Base-by-base conservation (phyloP, 30 jellyfish, hydroid and myxozoan species). In the Chironex yamaguchii region DNA sequence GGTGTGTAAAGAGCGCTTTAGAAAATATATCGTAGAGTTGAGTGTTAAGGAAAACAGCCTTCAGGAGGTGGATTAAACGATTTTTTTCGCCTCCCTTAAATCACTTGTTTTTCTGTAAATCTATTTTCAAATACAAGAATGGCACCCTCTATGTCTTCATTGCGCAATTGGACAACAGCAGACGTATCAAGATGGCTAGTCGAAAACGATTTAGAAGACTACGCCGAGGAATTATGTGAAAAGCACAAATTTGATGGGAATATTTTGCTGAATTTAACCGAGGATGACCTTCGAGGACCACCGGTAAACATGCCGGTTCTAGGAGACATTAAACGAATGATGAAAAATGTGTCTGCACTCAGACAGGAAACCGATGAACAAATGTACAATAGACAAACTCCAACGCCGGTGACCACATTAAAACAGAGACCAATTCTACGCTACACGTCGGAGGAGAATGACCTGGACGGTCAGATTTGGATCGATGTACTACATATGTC, bases 151-250 rank as follows among this genome's bases (percentile, higher is more conserved):
- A 42, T 30, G 36, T 54, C 90, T 49, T 49, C 96, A 4, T 93
- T 86, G 9, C 81, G 68, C 21, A 81, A 87, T 1, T 93, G 98
- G 98, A 82, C 91, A 1, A 69, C 87, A 17, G 91, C 62, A 31
- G 97, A 90, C 79, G 98, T 93, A 11, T 93, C 91, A 33, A 91
- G 52, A 22, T 93, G 98, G 98, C 91, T 93, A 26, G 87, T 48
- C 33, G 75, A 85, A 36, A 78, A 82, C 34, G 66, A 64, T 49
- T 80, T 93, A 6, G 93, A 91, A n/a, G 85, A 82, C 29, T 89
- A 93, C 92, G 48, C 50, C 17, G 79, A 66, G 0, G 51, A 88
- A 23, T 68, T 93, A 6, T 68, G 95, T 49, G 58, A 17, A 27
- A 26, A 76, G 17, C 98, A 93, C 79, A 78, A 89, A 34, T 70